phyloP scores from a whole-genome alignment of 2,797 vertebrate species.

The Staurois parvus region DNA sequence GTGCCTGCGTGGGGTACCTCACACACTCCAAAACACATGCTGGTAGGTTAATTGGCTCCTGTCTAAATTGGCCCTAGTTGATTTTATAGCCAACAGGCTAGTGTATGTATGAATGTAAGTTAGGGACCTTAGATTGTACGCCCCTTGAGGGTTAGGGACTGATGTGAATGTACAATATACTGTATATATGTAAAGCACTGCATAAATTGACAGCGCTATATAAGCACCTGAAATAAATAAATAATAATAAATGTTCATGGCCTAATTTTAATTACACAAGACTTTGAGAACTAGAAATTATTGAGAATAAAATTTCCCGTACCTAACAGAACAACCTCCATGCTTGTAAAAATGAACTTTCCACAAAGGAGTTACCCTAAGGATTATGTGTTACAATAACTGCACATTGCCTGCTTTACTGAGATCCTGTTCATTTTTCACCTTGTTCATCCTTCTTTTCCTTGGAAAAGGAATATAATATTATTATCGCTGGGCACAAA shows the following conservation, averaged over 20 bases:
- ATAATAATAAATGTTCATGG: background rate
- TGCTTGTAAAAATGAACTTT: background rate
- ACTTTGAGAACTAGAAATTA: background rate
- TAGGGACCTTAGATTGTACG: too few species aligned
- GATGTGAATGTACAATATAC: too few species aligned
- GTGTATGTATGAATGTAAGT: too few species aligned
- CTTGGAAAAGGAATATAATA: background rate
- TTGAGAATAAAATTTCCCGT: background rate
- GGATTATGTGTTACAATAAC: background rate
- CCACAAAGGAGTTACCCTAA: background rate
- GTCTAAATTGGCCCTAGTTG: too few species aligned
- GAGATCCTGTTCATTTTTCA: background rate
- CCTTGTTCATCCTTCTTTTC: background rate
- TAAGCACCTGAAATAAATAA: too few species aligned
- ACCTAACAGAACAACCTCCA: background rate
- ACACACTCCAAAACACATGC: too few species aligned
- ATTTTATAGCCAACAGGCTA: too few species aligned
- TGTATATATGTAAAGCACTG: too few species aligned
- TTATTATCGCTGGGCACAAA: background rate
- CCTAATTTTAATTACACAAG: background rate
- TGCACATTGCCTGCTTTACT: background rate
- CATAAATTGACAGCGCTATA: too few species aligned
- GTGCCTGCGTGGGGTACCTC: too few species aligned
- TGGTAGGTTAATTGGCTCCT: too few species aligned
- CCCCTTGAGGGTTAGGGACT: too few species aligned